Percentiles rank a stretch among this genome's conserved stretches.
These are phyloP conservation scores for Torymus tubicola DNA, from an alignment of 2,888 invertebrate species.

Conservation along the genomic window DNA sequence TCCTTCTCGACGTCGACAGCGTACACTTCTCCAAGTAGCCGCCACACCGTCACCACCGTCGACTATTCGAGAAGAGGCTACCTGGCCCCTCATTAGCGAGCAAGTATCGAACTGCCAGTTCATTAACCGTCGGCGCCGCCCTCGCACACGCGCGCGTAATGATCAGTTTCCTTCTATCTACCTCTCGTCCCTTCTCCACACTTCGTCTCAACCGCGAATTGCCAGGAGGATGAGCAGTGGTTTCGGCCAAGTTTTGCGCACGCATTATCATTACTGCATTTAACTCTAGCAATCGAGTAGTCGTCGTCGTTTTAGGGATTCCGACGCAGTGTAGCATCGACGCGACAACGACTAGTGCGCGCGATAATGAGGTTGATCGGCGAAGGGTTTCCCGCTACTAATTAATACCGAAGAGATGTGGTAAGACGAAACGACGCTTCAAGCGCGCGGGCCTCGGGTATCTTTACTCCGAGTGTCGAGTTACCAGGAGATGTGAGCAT, in stretches of 20 bases:
- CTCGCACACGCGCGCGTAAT: conserved; percentile 19
- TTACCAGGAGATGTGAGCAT: neutral
- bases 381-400: conserved; percentile 52
- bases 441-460: neutral
- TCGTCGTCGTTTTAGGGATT: conserved; percentile 7
- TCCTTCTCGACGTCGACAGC: no score
- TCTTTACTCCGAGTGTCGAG: neutral
- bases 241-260: conserved; percentile 37
- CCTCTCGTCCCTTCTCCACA: neutral
- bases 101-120: conserved; percentile 38
- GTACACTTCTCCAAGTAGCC: no score
- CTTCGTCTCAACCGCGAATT: neutral
- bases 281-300: conserved; percentile 20
- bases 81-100: conserved; percentile 39
- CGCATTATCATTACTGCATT: conserved; percentile 50
- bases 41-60: no score
- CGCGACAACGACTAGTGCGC: neutral
- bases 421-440: conserved; percentile 32
- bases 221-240: neutral
- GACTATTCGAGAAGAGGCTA: no score
- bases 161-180: conserved; percentile 28
- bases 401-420: conserved; percentile 54
- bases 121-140: conserved; percentile 33
- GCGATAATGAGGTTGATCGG: conserved; percentile 56
- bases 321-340: neutral